Evolutionary conservation across 2,888 invertebrate genomes (phyloP).

Genomic region (Lasioglossum malachurum): DNA sequence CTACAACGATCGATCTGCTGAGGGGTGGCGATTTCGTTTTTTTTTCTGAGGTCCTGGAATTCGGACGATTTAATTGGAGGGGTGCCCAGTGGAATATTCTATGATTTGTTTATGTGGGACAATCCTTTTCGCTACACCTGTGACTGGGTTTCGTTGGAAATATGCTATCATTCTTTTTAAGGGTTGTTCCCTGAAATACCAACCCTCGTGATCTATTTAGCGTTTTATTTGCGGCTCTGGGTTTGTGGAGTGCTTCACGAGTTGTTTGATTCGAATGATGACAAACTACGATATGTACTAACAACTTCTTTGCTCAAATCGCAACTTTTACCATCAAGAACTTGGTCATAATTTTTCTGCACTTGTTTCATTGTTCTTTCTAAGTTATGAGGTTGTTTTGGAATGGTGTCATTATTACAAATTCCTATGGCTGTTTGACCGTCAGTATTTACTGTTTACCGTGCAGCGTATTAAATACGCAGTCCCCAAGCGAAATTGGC

Average conservation of each 20-base stretch:
- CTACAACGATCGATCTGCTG: constrained; percentile 1
- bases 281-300: too few relatives aligned
- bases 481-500: constrained; percentile 19
- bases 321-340: too few relatives aligned
- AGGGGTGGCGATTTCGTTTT: not conserved
- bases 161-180: not conserved
- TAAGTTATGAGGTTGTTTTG: too few relatives aligned
- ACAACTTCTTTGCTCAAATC: too few relatives aligned
- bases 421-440: too few relatives aligned
- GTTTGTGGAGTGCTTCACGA: not conserved
- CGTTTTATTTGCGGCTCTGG: not conserved
- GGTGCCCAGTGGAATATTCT: not conserved
- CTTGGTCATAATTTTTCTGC: too few relatives aligned
- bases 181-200: not conserved
- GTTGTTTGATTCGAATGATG: not conserved
- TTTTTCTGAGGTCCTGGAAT: not conserved
- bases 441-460: not conserved
- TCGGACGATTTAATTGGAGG: not conserved
- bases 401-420: too few relatives aligned
- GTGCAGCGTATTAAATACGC: constrained; percentile 33
- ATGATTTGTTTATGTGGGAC: not conserved
- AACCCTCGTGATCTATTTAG: not conserved
- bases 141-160: not conserved
- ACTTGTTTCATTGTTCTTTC: too few relatives aligned
- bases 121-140: not conserved